A percentile compares a stretch with the other conserved stretches of the same genome.
Conservation (phyloP, 1,140 invertebrate genomes). For the Zaprionus kolodkinae region DNA sequence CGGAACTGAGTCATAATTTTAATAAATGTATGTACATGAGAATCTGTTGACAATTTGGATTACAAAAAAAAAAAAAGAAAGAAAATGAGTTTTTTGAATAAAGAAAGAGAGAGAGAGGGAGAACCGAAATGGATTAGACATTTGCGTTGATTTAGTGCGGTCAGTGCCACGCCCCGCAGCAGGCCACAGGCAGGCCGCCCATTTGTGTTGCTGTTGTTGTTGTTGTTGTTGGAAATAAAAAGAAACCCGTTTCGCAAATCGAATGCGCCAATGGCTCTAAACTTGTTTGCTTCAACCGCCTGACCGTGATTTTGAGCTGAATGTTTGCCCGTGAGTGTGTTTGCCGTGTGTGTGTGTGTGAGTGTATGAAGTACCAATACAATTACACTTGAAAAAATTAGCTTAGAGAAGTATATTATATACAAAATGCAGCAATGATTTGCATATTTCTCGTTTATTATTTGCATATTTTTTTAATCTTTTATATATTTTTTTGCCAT, state of each 20-base stretch:
- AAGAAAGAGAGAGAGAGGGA: slow-evolving; percentile 14
- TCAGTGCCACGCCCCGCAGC: slow-evolving; percentile 62
- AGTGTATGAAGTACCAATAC: slow-evolving; percentile 21
- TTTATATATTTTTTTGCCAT: too few species aligned
- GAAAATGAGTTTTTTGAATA: slow-evolving; percentile 1
- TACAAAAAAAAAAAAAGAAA: slow-evolving; percentile 16
- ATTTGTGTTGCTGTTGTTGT: neutral
- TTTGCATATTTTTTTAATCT: too few species aligned
- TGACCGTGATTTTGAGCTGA: slow-evolving; percentile 74
- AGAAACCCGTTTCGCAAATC: slow-evolving; percentile 73
- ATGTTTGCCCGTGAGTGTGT: slow-evolving; percentile 55
- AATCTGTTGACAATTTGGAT: slow-evolving; percentile 31
- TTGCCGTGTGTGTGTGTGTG: slow-evolving; percentile 9
- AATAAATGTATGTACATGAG: slow-evolving; percentile 5
- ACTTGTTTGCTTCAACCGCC: slow-evolving; percentile 52
- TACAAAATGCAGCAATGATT: too few species aligned
- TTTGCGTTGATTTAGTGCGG: slow-evolving; percentile 59
- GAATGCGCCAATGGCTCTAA: slow-evolving; percentile 53
- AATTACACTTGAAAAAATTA: slow-evolving; percentile 1
- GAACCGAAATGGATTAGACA: slow-evolving; percentile 35
- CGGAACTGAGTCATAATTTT: slow-evolving; percentile 8
- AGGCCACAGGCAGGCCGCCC: slow-evolving; percentile 39
- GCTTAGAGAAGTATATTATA: neutral
- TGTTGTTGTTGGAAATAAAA: neutral
- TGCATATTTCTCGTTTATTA: too few species aligned